Conservation (phyloP, 2,888 invertebrate species). For the Pristionchus exspectatus region DNA sequence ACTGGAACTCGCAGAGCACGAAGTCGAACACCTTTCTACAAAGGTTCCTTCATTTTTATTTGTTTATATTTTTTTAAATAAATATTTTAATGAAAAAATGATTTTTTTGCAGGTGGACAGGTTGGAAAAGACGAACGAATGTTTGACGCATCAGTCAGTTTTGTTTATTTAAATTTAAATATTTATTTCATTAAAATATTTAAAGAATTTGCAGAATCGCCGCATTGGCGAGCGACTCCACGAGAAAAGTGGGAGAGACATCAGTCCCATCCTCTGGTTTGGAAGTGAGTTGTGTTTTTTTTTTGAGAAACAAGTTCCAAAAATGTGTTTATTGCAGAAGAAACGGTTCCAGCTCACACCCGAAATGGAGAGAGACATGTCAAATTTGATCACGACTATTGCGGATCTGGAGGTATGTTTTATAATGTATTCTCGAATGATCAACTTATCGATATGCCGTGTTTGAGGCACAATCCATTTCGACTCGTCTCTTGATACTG, state of each 20-base stretch:
- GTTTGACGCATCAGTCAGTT: conserved; percentile 66
- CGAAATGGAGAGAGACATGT: conserved; percentile 75
- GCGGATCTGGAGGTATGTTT: conserved; percentile 68
- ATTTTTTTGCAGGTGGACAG: conserved; percentile 59
- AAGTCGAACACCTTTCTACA: conserved; percentile 88
- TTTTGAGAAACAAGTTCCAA: too few species aligned
- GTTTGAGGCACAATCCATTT: too few species aligned
- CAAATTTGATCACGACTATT: conserved; percentile 71
- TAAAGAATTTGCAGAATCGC: conserved; percentile 65
- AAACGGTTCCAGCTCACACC: conserved; percentile 66
- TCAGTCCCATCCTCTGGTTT: conserved; percentile 85
- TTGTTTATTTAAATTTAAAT: not conserved
- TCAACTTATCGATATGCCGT: too few species aligned
- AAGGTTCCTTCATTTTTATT: conserved; percentile 83
- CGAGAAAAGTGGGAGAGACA: conserved; percentile 83
- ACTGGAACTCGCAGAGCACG: conserved; percentile 83
- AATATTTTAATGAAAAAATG: not conserved
- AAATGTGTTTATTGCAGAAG: conserved; percentile 22
- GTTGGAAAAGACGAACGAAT: conserved; percentile 81
- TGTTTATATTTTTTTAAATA: not conserved
- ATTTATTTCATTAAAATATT: not conserved
- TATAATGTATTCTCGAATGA: not conserved
- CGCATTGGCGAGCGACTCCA: conserved; percentile 73
- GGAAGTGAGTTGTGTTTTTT: conserved; percentile 54
- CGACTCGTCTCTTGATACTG: too few species aligned